Percentiles rank a stretch among this genome's conserved stretches.
Evolutionary conservation across 2,113 vertebrate species (phyloP).

Genomic region (Corythoichthys intestinalis): DNA sequence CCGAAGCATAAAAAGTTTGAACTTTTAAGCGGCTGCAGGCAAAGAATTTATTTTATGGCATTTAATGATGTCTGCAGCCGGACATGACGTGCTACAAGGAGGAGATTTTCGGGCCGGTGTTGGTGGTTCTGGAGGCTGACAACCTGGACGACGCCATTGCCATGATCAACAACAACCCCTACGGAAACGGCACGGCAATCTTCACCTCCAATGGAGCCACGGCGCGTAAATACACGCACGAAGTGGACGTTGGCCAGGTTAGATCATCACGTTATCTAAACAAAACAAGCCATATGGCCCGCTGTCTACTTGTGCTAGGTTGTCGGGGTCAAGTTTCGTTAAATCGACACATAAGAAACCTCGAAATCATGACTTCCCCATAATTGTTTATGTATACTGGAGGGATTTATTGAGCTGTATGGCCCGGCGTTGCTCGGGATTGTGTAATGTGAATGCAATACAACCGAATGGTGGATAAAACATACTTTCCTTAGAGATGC

Average conservation of each 20-base stretch:
- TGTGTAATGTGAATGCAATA: no score
- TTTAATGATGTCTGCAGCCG: constrained; percentile 65
- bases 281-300: no score
- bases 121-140: constrained; percentile 86
- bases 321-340: no score
- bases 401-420: no score
- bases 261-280: constrained; percentile 19
- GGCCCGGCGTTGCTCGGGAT: no score
- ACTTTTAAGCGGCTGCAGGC: background rate
- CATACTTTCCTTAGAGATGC: no score
- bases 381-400: no score
- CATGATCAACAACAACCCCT: constrained; percentile 88
- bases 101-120: constrained; percentile 95
- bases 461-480: no score
- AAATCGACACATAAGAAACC: no score
- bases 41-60: background rate
- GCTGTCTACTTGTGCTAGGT: no score
- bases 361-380: no score
- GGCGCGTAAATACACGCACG: constrained; percentile 91
- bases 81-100: constrained; percentile 93
- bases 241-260: constrained; percentile 96
- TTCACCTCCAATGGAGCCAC: constrained; percentile 95
- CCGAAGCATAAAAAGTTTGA: constrained; percentile 3
- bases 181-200: constrained; percentile 96
- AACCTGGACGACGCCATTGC: constrained; percentile 88